Evolutionary conservation across 2,888 invertebrate genomes (phyloP).

Genomic region (Nezara viridula): DNA sequence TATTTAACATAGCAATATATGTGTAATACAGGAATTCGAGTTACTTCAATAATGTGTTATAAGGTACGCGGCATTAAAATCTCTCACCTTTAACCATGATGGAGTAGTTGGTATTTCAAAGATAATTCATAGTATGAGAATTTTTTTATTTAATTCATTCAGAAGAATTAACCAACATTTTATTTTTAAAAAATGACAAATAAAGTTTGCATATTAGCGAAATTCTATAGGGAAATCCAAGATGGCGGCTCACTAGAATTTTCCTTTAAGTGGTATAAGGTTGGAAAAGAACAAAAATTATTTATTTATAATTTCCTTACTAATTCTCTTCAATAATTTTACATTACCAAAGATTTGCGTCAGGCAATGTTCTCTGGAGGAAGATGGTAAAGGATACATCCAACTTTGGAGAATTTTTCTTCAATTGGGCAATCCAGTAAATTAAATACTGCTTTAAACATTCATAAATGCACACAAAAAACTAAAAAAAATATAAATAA

Average conservation of each 20-base stretch:
- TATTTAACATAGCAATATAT: not conserved
- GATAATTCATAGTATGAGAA: not conserved
- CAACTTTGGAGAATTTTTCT: not conserved
- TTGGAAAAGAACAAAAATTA: not conserved
- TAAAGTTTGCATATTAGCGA: not conserved
- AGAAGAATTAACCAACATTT: not conserved
- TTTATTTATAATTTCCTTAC: not conserved
- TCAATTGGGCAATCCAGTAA: not conserved
- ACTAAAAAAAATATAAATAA: not conserved
- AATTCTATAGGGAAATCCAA: not conserved
- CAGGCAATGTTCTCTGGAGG: not conserved
- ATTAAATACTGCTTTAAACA: not conserved
- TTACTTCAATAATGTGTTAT: not conserved
- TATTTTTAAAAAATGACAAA: not conserved
- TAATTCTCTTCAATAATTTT: not conserved
- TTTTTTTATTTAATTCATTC: not conserved
- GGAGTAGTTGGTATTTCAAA: not conserved
- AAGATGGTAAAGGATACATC: not conserved
- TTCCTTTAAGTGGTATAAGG: not conserved
- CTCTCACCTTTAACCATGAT: not conserved
- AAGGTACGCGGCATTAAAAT: constrained; percentile 21
- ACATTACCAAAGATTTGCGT: not conserved
- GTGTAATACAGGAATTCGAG: not conserved
- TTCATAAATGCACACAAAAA: not conserved
- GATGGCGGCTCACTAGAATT: not conserved